phyloP scores from a whole-genome alignment of 1,140 invertebrate species.

The Vanessa tameamea region DNA sequence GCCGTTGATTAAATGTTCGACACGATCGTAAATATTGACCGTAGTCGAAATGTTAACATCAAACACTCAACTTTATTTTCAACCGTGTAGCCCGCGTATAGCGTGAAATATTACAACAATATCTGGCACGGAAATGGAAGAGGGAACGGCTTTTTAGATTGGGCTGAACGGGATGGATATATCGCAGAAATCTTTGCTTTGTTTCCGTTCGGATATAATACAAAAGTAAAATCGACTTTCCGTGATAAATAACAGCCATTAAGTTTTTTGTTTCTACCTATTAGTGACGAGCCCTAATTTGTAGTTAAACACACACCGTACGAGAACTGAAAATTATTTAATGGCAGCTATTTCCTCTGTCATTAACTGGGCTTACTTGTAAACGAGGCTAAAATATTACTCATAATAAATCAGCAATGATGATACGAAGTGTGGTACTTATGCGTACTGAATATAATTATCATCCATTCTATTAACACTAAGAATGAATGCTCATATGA shows the following conservation, averaged over 20 bases:
- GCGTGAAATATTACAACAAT: slow-evolving; percentile 31
- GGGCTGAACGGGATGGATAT: slow-evolving; percentile 22
- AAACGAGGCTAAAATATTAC: slow-evolving; percentile 32
- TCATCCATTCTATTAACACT: no score
- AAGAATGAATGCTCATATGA: no score
- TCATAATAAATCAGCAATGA: slow-evolving; percentile 31
- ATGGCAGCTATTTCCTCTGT: slow-evolving; percentile 55
- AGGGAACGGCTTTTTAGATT: background rate
- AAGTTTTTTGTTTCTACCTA: slow-evolving; percentile 49
- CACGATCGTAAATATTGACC: slow-evolving; percentile 58
- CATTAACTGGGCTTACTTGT: slow-evolving; percentile 40
- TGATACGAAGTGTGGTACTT: background rate
- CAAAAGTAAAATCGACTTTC: slow-evolving; percentile 34
- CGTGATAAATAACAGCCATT: slow-evolving; percentile 56
- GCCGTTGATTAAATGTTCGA: slow-evolving; percentile 63
- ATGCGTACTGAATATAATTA: background rate
- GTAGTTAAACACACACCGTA: slow-evolving; percentile 38
- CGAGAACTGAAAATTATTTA: slow-evolving; percentile 52
- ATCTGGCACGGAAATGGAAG: slow-evolving; percentile 26
- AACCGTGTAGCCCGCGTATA: slow-evolving; percentile 24
- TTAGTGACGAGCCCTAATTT: slow-evolving; percentile 41
- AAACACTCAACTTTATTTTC: slow-evolving; percentile 52
- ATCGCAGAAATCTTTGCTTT: slow-evolving; percentile 45
- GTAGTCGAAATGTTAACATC: slow-evolving; percentile 50
- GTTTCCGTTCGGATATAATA: slow-evolving; percentile 58